phyloP scores from a whole-genome alignment of 2,888 invertebrate genomes.

The Zele albiditarsus region DNA sequence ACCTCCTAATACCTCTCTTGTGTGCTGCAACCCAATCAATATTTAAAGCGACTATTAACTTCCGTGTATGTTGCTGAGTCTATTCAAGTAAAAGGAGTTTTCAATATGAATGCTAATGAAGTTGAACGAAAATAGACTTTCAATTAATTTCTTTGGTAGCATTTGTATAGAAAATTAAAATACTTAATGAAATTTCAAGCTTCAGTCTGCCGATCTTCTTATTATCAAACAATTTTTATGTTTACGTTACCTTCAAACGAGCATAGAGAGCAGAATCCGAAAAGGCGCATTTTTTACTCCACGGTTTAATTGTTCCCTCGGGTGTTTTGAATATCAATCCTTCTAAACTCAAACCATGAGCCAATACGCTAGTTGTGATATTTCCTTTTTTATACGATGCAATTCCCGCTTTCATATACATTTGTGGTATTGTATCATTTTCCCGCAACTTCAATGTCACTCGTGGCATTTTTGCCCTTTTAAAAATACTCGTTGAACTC shows the following conservation, averaged over 20 bases:
- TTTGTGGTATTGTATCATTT: slow-evolving; percentile 65
- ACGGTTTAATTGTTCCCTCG: slow-evolving; percentile 72
- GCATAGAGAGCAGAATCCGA: slow-evolving; percentile 80
- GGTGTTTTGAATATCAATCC: slow-evolving; percentile 66
- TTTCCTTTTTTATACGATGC: slow-evolving; percentile 67
- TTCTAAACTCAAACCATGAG: slow-evolving; percentile 63
- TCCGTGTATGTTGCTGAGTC: background rate
- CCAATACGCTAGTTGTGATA: slow-evolving; percentile 65
- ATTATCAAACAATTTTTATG: slow-evolving; percentile 11
- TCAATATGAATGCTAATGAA: slow-evolving; percentile 23
- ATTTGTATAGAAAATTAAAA: background rate
- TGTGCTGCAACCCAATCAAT: slow-evolving; percentile 59
- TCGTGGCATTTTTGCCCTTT: slow-evolving; percentile 57
- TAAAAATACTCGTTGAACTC: slow-evolving; percentile 33
- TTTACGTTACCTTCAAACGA: slow-evolving; percentile 78
- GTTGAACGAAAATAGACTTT: background rate
- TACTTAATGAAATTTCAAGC: background rate
- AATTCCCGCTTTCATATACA: slow-evolving; percentile 66
- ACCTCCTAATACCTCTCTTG: slow-evolving; percentile 47
- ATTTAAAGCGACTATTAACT: slow-evolving; percentile 47
- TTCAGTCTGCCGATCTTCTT: background rate
- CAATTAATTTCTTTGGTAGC: background rate
- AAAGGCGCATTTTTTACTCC: slow-evolving; percentile 81
- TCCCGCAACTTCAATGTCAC: slow-evolving; percentile 61
- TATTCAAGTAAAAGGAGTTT: slow-evolving; percentile 6